Base-by-base conservation (phyloP, 2,888 invertebrate genomes). In the Erebia palarica region DNA sequence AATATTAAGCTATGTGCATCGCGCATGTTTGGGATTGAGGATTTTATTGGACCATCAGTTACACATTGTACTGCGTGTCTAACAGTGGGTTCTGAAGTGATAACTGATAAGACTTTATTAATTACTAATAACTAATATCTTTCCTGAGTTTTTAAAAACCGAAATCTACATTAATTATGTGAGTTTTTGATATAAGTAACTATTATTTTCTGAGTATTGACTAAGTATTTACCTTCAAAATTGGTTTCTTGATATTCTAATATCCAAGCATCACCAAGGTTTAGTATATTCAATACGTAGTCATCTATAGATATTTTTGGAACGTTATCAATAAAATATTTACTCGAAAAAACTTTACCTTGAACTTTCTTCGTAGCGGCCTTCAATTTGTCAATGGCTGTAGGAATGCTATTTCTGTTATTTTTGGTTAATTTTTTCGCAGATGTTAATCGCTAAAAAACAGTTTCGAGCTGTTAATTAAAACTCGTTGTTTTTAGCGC, bases 401-500 rank as follows among this genome's bases (percentile, higher is more conserved):
- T 9, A 21, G 16, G 55, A 55, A 55, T 51, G 51, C n/a, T 47
- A 3, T 47, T 47, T 11, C 47, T 47, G 47, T 47, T 47, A 47
- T 47, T 47, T 47, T 51, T n/a, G 8, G n/a, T n/a, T 1, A n/a
- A 3, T 51, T n/a, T 8, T 51, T n/a, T 8, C 51, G 8, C 9
- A 16, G n/a, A 51, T n/a, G 16, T 53, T 53, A 53, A 53, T 53
- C 16, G 10, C 9, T 18, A 10, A 5, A 13, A 57, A 21, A 7
- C 4, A 27, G 36, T 27, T 42, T 55, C 13, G 10, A 61, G 16
- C n/a, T 16, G n/a, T 16, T 42, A 53, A 55, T 64, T 51, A 51
- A 64, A 58, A 13, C 11, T 61, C n/a, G 27, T 63, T 73, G 68
- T 70, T 65, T 60, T 68, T 49, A 65, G 18, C 16, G 9, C 9